Evolutionary conservation across 2,113 vertebrate genomes (phyloP).

Genomic region (Engystomops pustulosus): DNA sequence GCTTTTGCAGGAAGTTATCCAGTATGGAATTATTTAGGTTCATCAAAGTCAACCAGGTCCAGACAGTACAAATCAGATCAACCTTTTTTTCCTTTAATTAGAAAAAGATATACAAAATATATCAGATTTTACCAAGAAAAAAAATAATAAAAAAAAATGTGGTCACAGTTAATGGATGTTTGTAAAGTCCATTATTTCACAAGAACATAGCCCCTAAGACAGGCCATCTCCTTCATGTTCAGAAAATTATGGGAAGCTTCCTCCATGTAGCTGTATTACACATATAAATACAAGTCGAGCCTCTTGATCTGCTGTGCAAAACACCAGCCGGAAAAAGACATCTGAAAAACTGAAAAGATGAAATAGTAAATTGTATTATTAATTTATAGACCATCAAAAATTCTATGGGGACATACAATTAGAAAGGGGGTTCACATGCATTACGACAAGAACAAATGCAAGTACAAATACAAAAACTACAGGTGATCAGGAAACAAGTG

Average conservation of each 20-base stretch:
- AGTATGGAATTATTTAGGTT: too few relatives aligned
- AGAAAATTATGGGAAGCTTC: not conserved
- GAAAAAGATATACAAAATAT: conserved; percentile 26
- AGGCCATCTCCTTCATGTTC: not conserved
- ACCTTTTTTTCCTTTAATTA: not conserved
- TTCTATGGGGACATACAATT: too few relatives aligned
- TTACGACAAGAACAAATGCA: too few relatives aligned
- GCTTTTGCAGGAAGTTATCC: too few relatives aligned
- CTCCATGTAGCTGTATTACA: not conserved
- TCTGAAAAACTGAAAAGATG: not conserved
- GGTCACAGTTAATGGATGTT: too few relatives aligned
- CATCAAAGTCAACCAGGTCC: not conserved
- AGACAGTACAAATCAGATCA: not conserved
- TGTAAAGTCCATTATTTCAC: not conserved
- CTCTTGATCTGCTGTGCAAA: not conserved
- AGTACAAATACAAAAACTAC: too few relatives aligned
- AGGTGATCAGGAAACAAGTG: too few relatives aligned
- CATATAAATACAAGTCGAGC: not conserved
- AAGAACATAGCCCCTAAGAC: not conserved
- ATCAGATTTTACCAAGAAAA: not conserved
- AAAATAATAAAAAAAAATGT: not conserved
- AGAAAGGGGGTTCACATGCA: too few relatives aligned
- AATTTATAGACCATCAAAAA: too few relatives aligned
- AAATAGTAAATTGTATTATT: too few relatives aligned
- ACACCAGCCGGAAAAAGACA: not conserved